These are phyloP conservation scores for Trissoscelio sp. DNA, from an alignment of 2,888 invertebrate genomes.

Conservation along the genomic window DNA sequence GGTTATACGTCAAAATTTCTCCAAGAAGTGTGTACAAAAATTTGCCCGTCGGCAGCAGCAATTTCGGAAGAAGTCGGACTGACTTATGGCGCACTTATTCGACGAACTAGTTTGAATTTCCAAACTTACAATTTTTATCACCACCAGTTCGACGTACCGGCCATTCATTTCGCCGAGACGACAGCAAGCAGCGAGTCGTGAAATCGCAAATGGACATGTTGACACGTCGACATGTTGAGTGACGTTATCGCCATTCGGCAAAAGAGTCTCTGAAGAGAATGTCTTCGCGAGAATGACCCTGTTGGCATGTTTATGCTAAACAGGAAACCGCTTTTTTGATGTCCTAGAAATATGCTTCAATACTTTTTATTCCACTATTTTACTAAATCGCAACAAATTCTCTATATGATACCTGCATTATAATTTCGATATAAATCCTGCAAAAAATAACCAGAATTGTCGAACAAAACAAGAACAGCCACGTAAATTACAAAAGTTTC, in stretches of 20 bases:
- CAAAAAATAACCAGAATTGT: neutral
- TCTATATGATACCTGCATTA: neutral
- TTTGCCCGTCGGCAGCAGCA: slow-evolving; percentile 33
- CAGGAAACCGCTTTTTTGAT: slow-evolving; percentile 41
- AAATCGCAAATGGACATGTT: slow-evolving; percentile 65
- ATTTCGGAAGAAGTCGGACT: slow-evolving; percentile 46
- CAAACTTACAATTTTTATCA: slow-evolving; percentile 66
- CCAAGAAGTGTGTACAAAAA: no score
- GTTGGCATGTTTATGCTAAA: slow-evolving; percentile 59
- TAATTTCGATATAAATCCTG: neutral
- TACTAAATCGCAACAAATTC: slow-evolving; percentile 5
- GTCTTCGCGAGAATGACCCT: slow-evolving; percentile 46
- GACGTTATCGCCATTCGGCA: slow-evolving; percentile 58
- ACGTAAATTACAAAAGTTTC: slow-evolving; percentile 4
- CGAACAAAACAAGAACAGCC: neutral
- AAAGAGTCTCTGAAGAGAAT: slow-evolving; percentile 47
- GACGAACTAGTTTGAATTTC: slow-evolving; percentile 58
- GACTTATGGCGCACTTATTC: slow-evolving; percentile 55
- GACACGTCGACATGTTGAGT: slow-evolving; percentile 55
- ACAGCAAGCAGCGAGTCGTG: slow-evolving; percentile 61
- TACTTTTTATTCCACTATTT: slow-evolving; percentile 14
- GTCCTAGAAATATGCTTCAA: slow-evolving; percentile 17
- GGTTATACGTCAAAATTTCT: no score
- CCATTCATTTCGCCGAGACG: slow-evolving; percentile 58
- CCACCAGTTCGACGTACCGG: slow-evolving; percentile 49